phyloP scores from a whole-genome alignment of 2,113 vertebrate genomes.

The Ptilorrhoa leucosticta region DNA sequence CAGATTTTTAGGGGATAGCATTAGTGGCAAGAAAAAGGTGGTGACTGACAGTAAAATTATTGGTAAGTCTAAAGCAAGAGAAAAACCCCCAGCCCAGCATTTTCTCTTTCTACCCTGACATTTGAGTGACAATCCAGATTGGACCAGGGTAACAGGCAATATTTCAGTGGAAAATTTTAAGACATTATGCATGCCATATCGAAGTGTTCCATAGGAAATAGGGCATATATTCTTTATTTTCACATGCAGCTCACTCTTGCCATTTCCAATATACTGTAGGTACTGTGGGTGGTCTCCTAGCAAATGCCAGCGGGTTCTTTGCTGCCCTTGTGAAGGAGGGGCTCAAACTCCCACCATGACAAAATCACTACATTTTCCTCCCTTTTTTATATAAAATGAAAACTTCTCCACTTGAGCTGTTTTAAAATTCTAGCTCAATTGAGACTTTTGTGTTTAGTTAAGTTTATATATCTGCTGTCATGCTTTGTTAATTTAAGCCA shows the following conservation, averaged over 20 bases:
- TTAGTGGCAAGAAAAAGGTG: neutral
- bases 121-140: slow-evolving; percentile 18
- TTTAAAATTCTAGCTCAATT: neutral
- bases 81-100: neutral
- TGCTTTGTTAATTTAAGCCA: slow-evolving; percentile 32
- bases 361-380: neutral
- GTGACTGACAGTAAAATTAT: slow-evolving; percentile 18
- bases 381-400: slow-evolving; percentile 3
- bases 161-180: slow-evolving; percentile 29
- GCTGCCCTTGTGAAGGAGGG: neutral
- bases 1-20: neutral
- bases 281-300: neutral
- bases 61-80: neutral
- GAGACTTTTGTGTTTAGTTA: slow-evolving; percentile 24
- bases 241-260: neutral
- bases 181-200: slow-evolving; percentile 27
- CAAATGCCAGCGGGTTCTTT: neutral
- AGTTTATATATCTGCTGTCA: slow-evolving; percentile 48
- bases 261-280: neutral
- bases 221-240: slow-evolving; percentile 12
- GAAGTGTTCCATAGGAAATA: slow-evolving; percentile 33
- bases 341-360: neutral
- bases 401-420: neutral
- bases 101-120: slow-evolving; percentile 1
- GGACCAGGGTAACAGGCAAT: neutral